A percentile compares a stretch with the other conserved stretches of the same genome.
Evolutionary conservation across 2,888 invertebrate genomes (phyloP).

Genomic region (Meliscaeva auricollis): DNA sequence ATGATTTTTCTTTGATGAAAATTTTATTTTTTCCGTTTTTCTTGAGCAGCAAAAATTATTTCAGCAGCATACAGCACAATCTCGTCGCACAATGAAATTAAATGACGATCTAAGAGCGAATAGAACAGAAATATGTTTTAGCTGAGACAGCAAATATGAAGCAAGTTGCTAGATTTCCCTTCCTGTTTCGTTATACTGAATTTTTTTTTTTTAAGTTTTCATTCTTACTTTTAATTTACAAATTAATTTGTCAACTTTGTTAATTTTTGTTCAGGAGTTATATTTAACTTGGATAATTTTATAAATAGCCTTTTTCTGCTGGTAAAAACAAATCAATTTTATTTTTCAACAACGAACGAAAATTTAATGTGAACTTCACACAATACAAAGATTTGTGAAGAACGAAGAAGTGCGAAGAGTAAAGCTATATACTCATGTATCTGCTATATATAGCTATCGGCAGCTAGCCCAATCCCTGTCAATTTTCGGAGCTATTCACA

Average conservation of each 20-base stretch:
- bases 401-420: slow-evolving; percentile 10
- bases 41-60: slow-evolving; percentile 29
- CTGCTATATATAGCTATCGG: neutral
- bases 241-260: slow-evolving; percentile 2
- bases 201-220: slow-evolving; percentile 1
- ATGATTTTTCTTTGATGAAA: slow-evolving; percentile 47
- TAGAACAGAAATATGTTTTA: slow-evolving; percentile 35
- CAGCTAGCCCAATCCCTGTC: neutral
- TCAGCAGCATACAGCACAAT: slow-evolving; percentile 44
- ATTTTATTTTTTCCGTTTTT: slow-evolving; percentile 50
- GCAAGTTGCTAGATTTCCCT: slow-evolving; percentile 55
- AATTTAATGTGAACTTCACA: slow-evolving; percentile 22
- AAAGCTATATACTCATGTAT: neutral
- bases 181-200: slow-evolving; percentile 36
- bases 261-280: neutral
- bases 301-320: neutral
- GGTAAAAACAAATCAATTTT: slow-evolving; percentile 26
- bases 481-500: slow-evolving; percentile 2
- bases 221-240: slow-evolving; percentile 24
- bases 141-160: slow-evolving; percentile 47
- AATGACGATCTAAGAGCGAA: slow-evolving; percentile 28
- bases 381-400: slow-evolving; percentile 17
- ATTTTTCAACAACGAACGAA: slow-evolving; percentile 8
- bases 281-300: neutral
- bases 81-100: slow-evolving; percentile 55